Evolutionary conservation across 2,888 invertebrate species (phyloP).

Genomic region (Sympetrum striolatum): DNA sequence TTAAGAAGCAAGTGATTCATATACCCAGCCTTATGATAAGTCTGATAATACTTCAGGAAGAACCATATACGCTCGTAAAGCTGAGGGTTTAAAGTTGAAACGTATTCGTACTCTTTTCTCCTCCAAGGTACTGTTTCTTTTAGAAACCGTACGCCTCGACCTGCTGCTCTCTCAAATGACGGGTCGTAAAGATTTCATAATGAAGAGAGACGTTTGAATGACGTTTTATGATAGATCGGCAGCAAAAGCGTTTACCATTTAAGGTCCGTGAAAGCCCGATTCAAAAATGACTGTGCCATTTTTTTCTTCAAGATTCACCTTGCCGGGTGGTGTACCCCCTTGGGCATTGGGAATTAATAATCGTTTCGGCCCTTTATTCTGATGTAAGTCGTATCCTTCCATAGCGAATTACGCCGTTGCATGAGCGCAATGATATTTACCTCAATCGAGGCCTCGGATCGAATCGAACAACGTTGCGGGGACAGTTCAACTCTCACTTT

Average conservation of each 20-base stretch:
- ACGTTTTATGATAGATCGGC: background rate
- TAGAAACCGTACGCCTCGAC: background rate
- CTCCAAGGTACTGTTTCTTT: background rate
- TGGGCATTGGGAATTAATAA: background rate
- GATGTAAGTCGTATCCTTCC: too few relatives aligned
- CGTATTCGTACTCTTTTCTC: background rate
- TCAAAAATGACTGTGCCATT: background rate
- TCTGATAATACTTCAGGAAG: background rate
- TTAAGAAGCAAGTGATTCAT: background rate
- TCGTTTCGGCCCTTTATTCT: too few relatives aligned
- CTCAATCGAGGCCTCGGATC: too few relatives aligned
- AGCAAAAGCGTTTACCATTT: background rate
- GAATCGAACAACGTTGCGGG: too few relatives aligned
- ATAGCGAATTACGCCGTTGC: too few relatives aligned
- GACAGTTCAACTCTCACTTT: too few relatives aligned
- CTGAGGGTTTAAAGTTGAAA: background rate
- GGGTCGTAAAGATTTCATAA: background rate
- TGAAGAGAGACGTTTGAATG: background rate
- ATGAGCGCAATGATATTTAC: too few relatives aligned
- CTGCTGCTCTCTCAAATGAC: background rate
- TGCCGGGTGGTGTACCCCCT: background rate
- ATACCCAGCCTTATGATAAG: background rate
- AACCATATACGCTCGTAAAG: background rate
- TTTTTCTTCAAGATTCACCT: background rate
- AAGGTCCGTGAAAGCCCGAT: background rate